Evolutionary conservation across 2,797 vertebrate genomes (phyloP), one percentile per base, ranked within the genome.

Genomic region (Argyrosomus regius): DNA sequence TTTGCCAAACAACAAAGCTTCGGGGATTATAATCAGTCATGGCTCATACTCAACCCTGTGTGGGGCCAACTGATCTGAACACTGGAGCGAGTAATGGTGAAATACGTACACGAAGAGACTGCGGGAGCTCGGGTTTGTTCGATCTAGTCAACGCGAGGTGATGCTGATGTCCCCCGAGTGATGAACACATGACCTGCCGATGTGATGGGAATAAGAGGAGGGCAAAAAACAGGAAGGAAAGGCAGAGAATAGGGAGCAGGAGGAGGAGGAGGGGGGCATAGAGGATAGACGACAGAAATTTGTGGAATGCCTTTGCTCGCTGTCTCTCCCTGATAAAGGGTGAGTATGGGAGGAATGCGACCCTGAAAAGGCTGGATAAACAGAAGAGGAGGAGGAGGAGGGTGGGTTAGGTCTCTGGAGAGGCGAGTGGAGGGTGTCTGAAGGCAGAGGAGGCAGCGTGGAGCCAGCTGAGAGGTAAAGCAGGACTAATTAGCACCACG

Each of bases 351-450:
- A 93, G 93, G 95, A 95, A 96, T 96, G 94, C 45, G 87, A 92
- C 93, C 93, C 94, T 93, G 92, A 93, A 91, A 92, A 80, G 90
- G 78, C 89, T 92, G 92, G 86, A 93, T 93, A 95, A 95, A 95
- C 94, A 92, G 64, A 73, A 66, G 62, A 43, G 54, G n/a, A 13
- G 60, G 11, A 4, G 60, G 62, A 3, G 65, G 64, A 66, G 46
- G 45, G 61, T 3, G 64, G 61, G 68, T 58, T 48, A 43, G 75
- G 80, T 18, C 35, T 77, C 72, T 43, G 67, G 28, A 50, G 67
- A 73, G 69, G 48, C 35, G 45, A 90, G 80, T 48, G 59, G 56
- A 62, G 67, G 68, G 70, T 18, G 72, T 73, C 72, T 72, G 24
- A 69, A 84, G 63, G 77, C 31, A 64, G 41, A 73, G 39, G 77